These are phyloP conservation scores for Hapalemur alaotrensis DNA, from an alignment of 2,797 vertebrate genomes.

Conservation along the genomic window DNA sequence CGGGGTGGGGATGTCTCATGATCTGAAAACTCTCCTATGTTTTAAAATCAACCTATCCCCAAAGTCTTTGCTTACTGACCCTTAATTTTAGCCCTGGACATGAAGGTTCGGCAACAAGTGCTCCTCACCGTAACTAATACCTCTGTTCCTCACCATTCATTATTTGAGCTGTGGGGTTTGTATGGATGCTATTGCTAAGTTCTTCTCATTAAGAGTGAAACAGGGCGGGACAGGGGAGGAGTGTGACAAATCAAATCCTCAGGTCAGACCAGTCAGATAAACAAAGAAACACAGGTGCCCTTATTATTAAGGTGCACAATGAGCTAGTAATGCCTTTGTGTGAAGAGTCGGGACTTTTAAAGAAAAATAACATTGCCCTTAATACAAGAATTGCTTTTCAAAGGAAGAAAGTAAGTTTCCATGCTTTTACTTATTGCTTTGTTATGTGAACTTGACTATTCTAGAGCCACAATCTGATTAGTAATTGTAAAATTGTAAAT, in stretches of 20 bases:
- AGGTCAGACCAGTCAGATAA: constrained; percentile 75
- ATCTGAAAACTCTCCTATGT: neutral
- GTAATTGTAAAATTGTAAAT: constrained; percentile 15
- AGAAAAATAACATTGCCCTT: constrained; percentile 67
- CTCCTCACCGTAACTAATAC: constrained; percentile 5
- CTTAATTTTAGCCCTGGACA: constrained; percentile 43
- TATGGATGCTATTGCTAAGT: constrained; percentile 59
- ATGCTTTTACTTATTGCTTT: constrained; percentile 74
- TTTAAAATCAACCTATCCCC: neutral
- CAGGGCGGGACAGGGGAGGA: constrained; percentile 80
- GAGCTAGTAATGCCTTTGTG: constrained; percentile 68
- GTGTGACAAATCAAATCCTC: constrained; percentile 76
- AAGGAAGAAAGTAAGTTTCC: constrained; percentile 83
- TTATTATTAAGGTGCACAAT: constrained; percentile 65
- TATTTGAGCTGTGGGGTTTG: constrained; percentile 52
- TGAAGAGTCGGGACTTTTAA: constrained; percentile 70
- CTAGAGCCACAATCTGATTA: constrained; percentile 15
- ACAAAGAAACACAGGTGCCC: constrained; percentile 82
- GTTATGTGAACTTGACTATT: constrained; percentile 51
- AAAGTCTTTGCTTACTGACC: constrained; percentile 1
- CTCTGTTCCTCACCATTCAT: constrained; percentile 31
- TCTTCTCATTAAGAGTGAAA: constrained; percentile 77
- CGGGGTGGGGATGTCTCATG: neutral
- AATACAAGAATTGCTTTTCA: constrained; percentile 72
- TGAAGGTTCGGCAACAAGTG: constrained; percentile 11